A percentile compares a stretch with the other conserved stretches of the same genome.
Conservation (phyloP, 2,113 vertebrate species). For the Setophaga petechia region DNA sequence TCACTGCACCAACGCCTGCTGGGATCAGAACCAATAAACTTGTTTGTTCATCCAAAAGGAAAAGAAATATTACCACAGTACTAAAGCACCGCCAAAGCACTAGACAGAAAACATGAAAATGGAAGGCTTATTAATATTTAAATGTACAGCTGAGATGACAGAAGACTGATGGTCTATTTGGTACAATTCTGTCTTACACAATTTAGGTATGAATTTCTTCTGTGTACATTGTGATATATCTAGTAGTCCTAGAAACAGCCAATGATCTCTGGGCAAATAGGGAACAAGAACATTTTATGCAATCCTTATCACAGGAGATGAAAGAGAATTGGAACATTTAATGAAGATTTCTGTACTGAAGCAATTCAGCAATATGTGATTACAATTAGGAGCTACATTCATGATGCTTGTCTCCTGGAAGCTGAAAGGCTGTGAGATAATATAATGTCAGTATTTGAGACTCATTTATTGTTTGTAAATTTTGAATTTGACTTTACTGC, state of each 20-base stretch:
- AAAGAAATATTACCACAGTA: slow-evolving; percentile 92
- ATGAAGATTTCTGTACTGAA: background rate
- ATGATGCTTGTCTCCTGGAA: background rate
- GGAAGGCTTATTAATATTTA: slow-evolving; percentile 9
- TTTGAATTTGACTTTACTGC: background rate
- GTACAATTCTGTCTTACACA: background rate
- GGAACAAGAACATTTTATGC: background rate
- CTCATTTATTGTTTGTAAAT: background rate
- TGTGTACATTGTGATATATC: background rate
- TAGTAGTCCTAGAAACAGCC: background rate
- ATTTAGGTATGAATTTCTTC: background rate
- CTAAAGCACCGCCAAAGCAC: slow-evolving; percentile 95
- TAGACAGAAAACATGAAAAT: slow-evolving; percentile 33
- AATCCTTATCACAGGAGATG: background rate
- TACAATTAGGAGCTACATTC: background rate
- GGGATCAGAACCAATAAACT: slow-evolving; percentile 91
- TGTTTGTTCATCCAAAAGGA: slow-evolving; percentile 91
- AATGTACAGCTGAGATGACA: background rate
- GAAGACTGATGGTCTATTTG: background rate
- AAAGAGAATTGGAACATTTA: background rate
- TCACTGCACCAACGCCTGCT: slow-evolving; percentile 87
- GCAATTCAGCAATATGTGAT: background rate
- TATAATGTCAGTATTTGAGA: background rate
- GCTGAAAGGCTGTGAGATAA: background rate
- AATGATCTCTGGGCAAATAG: background rate